These are phyloP conservation scores for Cricetomys ansorgei DNA, from an alignment of 2,113 vertebrate species.

Conservation along the genomic window DNA sequence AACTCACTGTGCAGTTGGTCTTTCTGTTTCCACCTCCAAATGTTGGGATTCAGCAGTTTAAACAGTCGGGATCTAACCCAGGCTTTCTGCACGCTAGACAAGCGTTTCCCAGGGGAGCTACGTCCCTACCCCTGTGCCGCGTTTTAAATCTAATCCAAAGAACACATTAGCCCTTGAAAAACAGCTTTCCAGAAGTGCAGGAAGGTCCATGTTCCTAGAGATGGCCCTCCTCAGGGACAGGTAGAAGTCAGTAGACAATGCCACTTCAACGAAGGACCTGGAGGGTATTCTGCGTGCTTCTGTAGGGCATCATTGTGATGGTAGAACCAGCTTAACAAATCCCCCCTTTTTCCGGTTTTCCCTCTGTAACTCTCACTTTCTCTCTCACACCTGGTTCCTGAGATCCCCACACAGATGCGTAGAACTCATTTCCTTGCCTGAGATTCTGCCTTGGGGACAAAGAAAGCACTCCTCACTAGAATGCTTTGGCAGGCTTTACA, in stretches of 20 bases:
- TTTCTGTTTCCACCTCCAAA: background rate
- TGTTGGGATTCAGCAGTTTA: background rate
- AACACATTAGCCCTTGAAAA: background rate
- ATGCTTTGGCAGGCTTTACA: background rate
- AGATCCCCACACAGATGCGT: background rate
- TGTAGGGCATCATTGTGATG: background rate
- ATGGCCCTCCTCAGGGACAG: background rate
- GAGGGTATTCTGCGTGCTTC: background rate
- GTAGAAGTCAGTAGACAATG: background rate
- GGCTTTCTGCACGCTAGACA: background rate
- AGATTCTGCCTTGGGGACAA: background rate
- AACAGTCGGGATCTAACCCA: background rate
- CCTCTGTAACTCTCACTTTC: background rate
- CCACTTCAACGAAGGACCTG: background rate
- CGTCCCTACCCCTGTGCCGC: background rate
- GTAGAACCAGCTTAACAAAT: background rate
- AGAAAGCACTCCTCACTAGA: background rate
- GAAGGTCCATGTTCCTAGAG: background rate
- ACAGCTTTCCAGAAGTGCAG: background rate
- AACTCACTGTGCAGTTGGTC: background rate
- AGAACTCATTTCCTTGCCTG: background rate
- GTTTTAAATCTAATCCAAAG: background rate
- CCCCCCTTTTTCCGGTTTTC: background rate
- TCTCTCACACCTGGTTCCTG: background rate
- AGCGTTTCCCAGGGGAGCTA: background rate